Evolutionary conservation across 2,113 vertebrate genomes (phyloP).

Genomic region (Oryzias curvinotus): DNA sequence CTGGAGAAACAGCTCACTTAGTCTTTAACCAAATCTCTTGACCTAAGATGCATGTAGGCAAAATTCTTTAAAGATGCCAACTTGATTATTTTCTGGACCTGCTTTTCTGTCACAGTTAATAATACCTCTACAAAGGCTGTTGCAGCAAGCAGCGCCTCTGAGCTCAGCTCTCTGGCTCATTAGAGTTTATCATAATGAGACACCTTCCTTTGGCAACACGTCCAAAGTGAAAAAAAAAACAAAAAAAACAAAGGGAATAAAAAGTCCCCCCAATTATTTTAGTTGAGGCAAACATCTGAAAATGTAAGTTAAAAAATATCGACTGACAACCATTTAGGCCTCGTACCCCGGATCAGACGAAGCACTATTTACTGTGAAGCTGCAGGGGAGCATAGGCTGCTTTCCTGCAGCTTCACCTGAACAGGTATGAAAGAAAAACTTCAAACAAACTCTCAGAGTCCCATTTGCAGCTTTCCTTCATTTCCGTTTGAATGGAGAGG

Average conservation of each 20-base stretch:
- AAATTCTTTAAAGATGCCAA: slow-evolving; percentile 18
- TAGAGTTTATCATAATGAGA: slow-evolving; percentile 62
- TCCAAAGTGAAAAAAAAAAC: slow-evolving; percentile 5
- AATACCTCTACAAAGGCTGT: slow-evolving; percentile 26
- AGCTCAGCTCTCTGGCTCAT: slow-evolving; percentile 47
- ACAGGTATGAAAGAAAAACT: slow-evolving; percentile 44
- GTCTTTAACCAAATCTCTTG: slow-evolving; percentile 7
- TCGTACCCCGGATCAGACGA: slow-evolving; percentile 22
- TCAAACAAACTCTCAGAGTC: slow-evolving; percentile 44
- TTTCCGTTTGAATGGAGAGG: slow-evolving; percentile 4
- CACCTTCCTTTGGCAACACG: slow-evolving; percentile 39
- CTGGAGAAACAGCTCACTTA: neutral
- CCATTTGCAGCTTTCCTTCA: slow-evolving; percentile 22
- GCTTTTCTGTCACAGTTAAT: slow-evolving; percentile 30
- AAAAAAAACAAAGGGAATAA: slow-evolving; percentile 24
- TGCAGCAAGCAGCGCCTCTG: slow-evolving; percentile 15
- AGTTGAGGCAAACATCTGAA: slow-evolving; percentile 48
- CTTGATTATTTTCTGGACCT: slow-evolving; percentile 14
- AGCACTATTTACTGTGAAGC: slow-evolving; percentile 17
- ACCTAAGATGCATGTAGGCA: slow-evolving; percentile 20
- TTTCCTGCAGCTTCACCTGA: slow-evolving; percentile 30
- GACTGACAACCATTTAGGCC: slow-evolving; percentile 49
- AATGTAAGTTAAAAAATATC: slow-evolving; percentile 28
- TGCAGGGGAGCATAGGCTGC: slow-evolving; percentile 16
- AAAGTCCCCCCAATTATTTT: slow-evolving; percentile 58